A percentile compares a stretch with the other conserved stretches of the same genome.
Conservation (phyloP, 2,888 invertebrate genomes). For the Pocota personata region DNA sequence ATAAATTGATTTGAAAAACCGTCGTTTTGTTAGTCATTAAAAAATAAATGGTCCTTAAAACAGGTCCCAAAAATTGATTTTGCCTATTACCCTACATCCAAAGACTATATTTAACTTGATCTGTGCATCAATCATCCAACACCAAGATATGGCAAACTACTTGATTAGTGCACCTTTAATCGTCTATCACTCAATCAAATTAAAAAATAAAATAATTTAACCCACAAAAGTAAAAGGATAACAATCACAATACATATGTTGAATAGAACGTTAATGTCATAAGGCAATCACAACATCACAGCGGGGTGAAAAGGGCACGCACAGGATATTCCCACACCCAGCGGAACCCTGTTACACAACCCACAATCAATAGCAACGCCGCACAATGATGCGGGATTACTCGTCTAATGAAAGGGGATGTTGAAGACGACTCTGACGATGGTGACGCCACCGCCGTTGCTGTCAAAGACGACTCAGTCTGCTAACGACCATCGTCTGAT, state of each 20-base stretch:
- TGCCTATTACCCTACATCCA: too few relatives aligned
- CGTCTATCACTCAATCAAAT: slow-evolving; percentile 43
- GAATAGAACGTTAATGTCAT: slow-evolving; percentile 72
- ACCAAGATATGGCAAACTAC: slow-evolving; percentile 17
- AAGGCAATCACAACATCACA: slow-evolving; percentile 69
- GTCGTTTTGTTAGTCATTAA: too few relatives aligned
- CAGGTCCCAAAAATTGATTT: too few relatives aligned
- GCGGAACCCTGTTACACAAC: slow-evolving; percentile 35
- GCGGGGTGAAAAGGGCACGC: slow-evolving; percentile 45
- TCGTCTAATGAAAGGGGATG: slow-evolving; percentile 66
- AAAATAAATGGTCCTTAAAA: too few relatives aligned
- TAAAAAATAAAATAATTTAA: not conserved
- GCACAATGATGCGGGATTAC: slow-evolving; percentile 45
- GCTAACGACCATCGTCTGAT: slow-evolving; percentile 51
- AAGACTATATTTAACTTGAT: too few relatives aligned
- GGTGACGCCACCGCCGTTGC: slow-evolving; percentile 22
- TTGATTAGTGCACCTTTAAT: slow-evolving; percentile 45
- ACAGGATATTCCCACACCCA: slow-evolving; percentile 64
- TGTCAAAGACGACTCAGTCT: slow-evolving; percentile 17
- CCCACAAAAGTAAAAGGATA: slow-evolving; percentile 40
- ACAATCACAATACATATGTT: slow-evolving; percentile 54
- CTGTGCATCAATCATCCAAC: not conserved
- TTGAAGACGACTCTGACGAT: slow-evolving; percentile 11
- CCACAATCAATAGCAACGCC: slow-evolving; percentile 65
- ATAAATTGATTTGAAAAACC: too few relatives aligned